phyloP scores from a whole-genome alignment of 2,113 vertebrate species.

The Xiphophorus maculatus region DNA sequence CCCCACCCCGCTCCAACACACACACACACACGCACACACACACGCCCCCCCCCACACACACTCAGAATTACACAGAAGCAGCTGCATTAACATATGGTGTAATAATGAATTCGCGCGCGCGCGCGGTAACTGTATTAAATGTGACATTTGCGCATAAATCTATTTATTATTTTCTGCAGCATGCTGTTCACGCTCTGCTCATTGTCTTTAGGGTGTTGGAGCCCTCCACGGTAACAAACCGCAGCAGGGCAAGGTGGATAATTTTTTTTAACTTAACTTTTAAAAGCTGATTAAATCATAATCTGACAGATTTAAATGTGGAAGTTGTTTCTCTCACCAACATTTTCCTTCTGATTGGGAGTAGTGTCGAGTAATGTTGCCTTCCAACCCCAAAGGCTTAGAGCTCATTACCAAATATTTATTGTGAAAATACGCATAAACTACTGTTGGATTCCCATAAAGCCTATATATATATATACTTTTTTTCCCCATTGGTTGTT shows the following conservation, averaged over 20 bases:
- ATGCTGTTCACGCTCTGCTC: constrained; percentile 73
- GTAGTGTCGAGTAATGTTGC: not conserved
- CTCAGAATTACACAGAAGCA: constrained; percentile 68
- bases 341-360: not conserved
- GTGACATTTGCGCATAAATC: constrained; percentile 81
- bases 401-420: no score
- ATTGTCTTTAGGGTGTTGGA: constrained; percentile 71
- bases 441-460: no score
- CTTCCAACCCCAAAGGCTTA: not conserved
- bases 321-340: not conserved
- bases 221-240: constrained; percentile 75
- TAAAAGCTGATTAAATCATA: constrained; percentile 20
- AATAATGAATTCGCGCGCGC: constrained; percentile 80
- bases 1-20: not conserved
- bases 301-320: not conserved
- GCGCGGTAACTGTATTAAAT: constrained; percentile 80
- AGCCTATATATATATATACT: no score
- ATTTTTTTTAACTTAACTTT: constrained; percentile 51
- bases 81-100: constrained; percentile 81
- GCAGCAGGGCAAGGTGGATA: constrained; percentile 37
- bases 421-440: no score
- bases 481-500: no score
- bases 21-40: not conserved
- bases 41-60: constrained; percentile 25
- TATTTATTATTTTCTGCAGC: constrained; percentile 75